Base-by-base conservation (phyloP, 2,797 vertebrate genomes). In the Pseudochaenichthys georgianus region DNA sequence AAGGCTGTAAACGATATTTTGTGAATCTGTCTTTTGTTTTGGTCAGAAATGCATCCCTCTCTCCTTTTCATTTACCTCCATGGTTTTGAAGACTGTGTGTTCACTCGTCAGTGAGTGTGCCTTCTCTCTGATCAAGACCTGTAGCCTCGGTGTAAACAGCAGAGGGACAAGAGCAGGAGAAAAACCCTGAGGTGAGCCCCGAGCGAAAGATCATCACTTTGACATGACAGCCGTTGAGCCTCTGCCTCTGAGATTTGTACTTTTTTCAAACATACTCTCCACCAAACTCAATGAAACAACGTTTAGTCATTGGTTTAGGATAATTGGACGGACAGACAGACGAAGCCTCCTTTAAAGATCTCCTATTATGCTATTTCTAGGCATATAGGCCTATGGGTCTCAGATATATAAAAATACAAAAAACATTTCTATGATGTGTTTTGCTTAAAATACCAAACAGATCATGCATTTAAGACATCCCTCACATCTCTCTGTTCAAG, bases 131-230 rank as follows among this genome's bases (percentile, higher is more conserved):
- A 62, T 64, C 23, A 53, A 76, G 19, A 57, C 60, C 70, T 58
- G 68, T 45, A 21, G 70, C 53, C 2, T 55, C 4, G 12, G 23
- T 59, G 47, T 75, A n/a, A 47, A 60, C 68, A 60, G 60, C 1
- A 64, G 57, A 70, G 31, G 47, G 16, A 77, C 73, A 41, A 19
- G 52, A 74, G 57, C 54, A 65, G 72, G 65, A 68, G 58, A 54
- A 42, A 74, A 63, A 31, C 57, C 45, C 11, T 13, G 17, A 34
- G 59, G 73, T 60, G 73, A 75, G 48, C 57, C 48, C 19, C 0
- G 19, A 72, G 62, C 47, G 13, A 60, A 72, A 70, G 38, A 72
- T 38, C 34, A 38, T 38, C 7, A 38, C 34, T 38, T 38, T 38
- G 34, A 9, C 21, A 66, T 43, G 45, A 67, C 60, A 38, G 17